phyloP scores from a whole-genome alignment of 2,113 vertebrate genomes.

The Rattus norvegicus region GRCr8 NC_086020.1:83660001-83660500 shows the following conservation, averaged over 20 bases:
- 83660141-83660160: neutral
- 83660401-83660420: neutral
- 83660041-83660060: neutral
- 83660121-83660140: neutral
- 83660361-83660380: too few species aligned
- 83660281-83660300: neutral
- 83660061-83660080: neutral
- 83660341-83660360: neutral
- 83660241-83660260: neutral
- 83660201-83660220: neutral
- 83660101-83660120: neutral
- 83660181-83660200: neutral
- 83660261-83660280: neutral
- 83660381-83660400: fast-evolving
- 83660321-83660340: neutral
- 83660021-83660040: neutral
- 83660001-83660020: neutral
- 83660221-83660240: neutral
- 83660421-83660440: neutral
- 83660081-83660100: neutral
- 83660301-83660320: neutral
- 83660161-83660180: neutral
- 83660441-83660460: too few species aligned
- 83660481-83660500: neutral
- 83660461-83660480: neutral